These are phyloP conservation scores for Corynorhinus townsendii DNA, from an alignment of 2,113 vertebrate species.

Conservation along the genomic window DNA sequence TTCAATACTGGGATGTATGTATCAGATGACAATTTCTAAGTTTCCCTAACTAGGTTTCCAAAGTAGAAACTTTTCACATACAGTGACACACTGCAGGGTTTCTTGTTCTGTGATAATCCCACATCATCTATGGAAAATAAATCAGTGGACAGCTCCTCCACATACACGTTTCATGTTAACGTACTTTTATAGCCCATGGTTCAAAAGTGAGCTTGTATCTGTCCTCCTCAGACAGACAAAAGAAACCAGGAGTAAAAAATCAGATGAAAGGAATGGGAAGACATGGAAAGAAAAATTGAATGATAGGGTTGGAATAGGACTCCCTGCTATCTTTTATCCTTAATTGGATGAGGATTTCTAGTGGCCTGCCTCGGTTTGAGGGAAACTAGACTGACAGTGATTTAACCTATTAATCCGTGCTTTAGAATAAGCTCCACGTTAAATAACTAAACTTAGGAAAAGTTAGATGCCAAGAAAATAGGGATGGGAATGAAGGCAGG, in stretches of 20 bases:
- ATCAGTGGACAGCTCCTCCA: constrained; percentile 46
- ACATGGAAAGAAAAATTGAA: constrained; percentile 59
- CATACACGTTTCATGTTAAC: constrained; percentile 42
- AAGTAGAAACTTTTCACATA: neutral
- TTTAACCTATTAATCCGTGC: neutral
- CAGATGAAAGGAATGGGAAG: constrained; percentile 53
- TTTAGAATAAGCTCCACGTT: neutral
- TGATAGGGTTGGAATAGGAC: constrained; percentile 59
- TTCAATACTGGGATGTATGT: neutral
- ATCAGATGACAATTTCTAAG: neutral
- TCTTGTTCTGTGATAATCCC: constrained; percentile 29
- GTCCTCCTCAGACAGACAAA: constrained; percentile 70
- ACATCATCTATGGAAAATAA: constrained; percentile 38
- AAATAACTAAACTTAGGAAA: neutral
- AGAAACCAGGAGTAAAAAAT: constrained; percentile 44
- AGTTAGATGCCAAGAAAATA: neutral
- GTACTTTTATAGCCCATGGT: constrained; percentile 59
- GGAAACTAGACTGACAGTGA: neutral
- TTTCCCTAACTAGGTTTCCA: neutral
- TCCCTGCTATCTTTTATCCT: constrained; percentile 51
- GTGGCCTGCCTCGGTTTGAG: neutral
- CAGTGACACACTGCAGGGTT: neutral
- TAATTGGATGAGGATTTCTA: constrained; percentile 50
- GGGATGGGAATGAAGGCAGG: neutral
- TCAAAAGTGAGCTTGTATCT: constrained; percentile 68